Percentiles rank a stretch among this genome's conserved stretches.
These are phyloP conservation scores for Gymnobelideus leadbeateri DNA, from an alignment of 2,113 vertebrate species.

Conservation along the genomic window DNA sequence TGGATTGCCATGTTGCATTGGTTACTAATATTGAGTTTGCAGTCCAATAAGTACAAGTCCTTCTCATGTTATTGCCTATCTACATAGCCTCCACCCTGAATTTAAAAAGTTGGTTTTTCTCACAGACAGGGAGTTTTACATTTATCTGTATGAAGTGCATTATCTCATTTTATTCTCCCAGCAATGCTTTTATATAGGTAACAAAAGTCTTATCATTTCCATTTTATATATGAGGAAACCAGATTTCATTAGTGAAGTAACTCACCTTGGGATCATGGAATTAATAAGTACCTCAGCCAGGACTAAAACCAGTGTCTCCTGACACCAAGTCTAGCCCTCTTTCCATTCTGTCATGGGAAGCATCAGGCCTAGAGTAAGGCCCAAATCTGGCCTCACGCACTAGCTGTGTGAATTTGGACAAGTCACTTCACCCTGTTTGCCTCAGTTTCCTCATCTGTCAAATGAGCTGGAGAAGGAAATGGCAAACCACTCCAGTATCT, in stretches of 20 bases:
- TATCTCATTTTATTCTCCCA: neutral
- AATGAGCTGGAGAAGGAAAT: neutral
- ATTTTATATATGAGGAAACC: neutral
- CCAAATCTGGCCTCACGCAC: neutral
- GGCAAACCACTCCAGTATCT: neutral
- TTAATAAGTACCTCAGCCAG: neutral
- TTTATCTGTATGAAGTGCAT: neutral
- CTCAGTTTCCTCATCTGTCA: neutral
- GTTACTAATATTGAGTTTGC: neutral
- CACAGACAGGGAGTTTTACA: neutral
- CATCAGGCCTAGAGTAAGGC: too few species aligned
- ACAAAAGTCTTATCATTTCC: neutral
- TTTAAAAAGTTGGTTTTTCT: neutral
- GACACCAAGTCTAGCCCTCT: neutral
- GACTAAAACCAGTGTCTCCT: neutral
- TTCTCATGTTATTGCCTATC: neutral
- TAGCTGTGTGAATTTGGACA: neutral
- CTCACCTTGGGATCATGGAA: neutral
- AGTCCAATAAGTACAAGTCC: neutral
- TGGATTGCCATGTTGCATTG: neutral
- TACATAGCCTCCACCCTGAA: neutral
- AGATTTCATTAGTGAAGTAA: neutral
- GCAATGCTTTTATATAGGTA: neutral
- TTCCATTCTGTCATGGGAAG: neutral
- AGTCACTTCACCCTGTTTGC: neutral